phyloP scores from a whole-genome alignment of 2,797 vertebrate genomes.

The Coregonus suidteri region DNA sequence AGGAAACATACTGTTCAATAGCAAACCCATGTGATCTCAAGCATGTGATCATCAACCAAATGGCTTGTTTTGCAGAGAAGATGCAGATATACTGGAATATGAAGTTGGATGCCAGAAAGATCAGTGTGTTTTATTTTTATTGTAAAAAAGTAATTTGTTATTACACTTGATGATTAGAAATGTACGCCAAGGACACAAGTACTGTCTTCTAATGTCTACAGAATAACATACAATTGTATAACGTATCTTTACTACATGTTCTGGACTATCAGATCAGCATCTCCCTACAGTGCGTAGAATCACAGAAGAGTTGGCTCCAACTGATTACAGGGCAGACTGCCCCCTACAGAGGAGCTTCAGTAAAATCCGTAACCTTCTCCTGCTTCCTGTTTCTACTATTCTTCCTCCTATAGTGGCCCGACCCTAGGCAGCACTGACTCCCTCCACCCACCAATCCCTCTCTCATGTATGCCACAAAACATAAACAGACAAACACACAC shows the following conservation, averaged over 20 bases:
- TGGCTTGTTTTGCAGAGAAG: constrained; percentile 72
- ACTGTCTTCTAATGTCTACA: no score
- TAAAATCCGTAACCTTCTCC: constrained; percentile 25
- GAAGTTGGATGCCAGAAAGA: not conserved
- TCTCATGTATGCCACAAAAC: not conserved
- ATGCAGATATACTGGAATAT: constrained; percentile 64
- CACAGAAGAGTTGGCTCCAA: constrained; percentile 29
- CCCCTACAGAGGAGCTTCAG: constrained; percentile 56
- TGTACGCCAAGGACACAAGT: no score
- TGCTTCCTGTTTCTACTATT: not conserved
- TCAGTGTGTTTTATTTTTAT: not conserved
- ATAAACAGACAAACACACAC: constrained; percentile 27
- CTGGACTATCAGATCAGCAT: not conserved
- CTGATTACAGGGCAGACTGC: constrained; percentile 40
- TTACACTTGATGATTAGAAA: not conserved
- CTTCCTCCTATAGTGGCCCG: not conserved
- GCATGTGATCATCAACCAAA: constrained; percentile 59
- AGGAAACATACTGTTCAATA: constrained; percentile 53
- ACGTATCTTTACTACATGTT: not conserved
- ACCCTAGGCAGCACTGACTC: constrained; percentile 28
- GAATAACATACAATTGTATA: no score
- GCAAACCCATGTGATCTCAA: constrained; percentile 70
- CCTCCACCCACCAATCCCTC: constrained; percentile 10
- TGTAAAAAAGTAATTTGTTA: not conserved
- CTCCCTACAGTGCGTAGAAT: constrained; percentile 19